phyloP scores from a whole-genome alignment of 2,888 invertebrate species.

The Nephrotoma flavescens region DNA sequence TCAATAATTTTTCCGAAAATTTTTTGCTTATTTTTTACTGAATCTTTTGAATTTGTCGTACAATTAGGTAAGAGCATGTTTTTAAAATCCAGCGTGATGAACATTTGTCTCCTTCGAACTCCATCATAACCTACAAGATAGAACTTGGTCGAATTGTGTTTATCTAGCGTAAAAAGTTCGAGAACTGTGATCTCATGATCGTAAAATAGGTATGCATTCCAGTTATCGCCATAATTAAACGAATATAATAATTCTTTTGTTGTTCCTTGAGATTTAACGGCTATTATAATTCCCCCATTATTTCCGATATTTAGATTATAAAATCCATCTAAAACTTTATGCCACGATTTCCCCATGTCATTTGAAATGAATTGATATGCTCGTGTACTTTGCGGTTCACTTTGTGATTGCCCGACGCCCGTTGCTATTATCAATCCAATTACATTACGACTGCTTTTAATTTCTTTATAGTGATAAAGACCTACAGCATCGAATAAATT shows the following conservation, averaged over 20 bases:
- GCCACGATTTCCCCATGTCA: neutral
- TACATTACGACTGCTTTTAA: neutral
- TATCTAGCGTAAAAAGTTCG: neutral
- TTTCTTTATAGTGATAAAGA: neutral
- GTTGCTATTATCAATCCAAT: neutral
- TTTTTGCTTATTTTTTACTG: neutral
- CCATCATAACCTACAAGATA: neutral
- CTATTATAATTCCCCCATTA: neutral
- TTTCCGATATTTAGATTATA: neutral
- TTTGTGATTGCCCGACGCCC: neutral
- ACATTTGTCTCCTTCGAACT: neutral
- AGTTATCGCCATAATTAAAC: neutral
- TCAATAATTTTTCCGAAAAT: neutral
- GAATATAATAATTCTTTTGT: neutral
- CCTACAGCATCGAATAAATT: neutral
- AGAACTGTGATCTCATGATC: neutral
- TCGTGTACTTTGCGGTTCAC: neutral
- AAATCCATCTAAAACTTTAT: neutral
- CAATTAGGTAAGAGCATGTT: neutral
- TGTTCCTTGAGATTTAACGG: neutral
- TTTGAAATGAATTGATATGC: neutral
- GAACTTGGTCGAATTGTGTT: neutral
- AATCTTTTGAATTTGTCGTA: neutral
- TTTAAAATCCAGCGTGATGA: neutral
- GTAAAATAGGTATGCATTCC: neutral